These are phyloP conservation scores for Lasius platythorax DNA, from an alignment of 2,888 invertebrate species.

Conservation along the genomic window DNA sequence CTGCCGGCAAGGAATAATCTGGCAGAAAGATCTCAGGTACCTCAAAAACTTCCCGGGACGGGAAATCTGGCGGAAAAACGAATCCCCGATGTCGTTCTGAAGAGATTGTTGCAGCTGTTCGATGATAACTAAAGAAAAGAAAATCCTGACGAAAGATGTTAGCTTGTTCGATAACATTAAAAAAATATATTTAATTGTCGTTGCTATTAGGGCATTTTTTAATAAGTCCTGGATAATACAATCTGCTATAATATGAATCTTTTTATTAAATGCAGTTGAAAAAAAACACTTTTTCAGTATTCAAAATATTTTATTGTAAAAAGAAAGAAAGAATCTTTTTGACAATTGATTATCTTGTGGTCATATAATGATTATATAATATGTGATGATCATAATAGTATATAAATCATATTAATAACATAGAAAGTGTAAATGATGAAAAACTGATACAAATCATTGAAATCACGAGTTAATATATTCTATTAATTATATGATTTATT, in stretches of 20 bases:
- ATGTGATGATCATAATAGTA: not conserved
- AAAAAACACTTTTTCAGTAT: not conserved
- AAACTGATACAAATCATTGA: not conserved
- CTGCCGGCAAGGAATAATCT: constrained; percentile 67
- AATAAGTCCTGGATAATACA: not conserved
- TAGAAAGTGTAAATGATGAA: not conserved
- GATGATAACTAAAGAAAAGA: constrained; percentile 18
- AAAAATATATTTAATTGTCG: not conserved
- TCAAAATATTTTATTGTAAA: not conserved
- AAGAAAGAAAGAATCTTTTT: not conserved
- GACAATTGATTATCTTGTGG: not conserved
- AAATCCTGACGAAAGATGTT: not conserved
- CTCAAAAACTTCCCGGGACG: constrained; percentile 68
- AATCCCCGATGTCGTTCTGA: constrained; percentile 71
- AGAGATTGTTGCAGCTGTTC: constrained; percentile 27
- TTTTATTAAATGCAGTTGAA: not conserved
- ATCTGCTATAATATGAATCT: not conserved
- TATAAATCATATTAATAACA: constrained; percentile 7
- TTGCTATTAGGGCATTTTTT: not conserved
- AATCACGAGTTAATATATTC: not conserved
- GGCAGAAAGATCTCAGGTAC: constrained; percentile 71
- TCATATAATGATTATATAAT: not conserved
- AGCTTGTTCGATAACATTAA: not conserved
- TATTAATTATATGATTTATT: not conserved
- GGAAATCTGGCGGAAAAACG: constrained; percentile 78